Percentiles rank a stretch among this genome's conserved stretches.
phyloP scores from a whole-genome alignment of 2,113 vertebrate species.

The Megaceryle torquata region DNA sequence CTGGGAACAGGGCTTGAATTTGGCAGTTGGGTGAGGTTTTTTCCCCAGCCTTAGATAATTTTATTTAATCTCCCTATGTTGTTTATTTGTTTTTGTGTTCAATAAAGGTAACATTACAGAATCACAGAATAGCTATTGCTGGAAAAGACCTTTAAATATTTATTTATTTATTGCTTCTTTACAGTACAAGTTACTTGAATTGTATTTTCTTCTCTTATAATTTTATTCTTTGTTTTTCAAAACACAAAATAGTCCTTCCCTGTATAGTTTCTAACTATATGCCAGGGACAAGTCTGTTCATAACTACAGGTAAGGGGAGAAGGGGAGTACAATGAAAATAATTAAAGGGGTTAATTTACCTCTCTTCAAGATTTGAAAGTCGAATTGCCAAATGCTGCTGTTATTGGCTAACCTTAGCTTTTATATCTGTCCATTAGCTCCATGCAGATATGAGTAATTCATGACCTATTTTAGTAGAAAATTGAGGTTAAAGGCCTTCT shows the following conservation, averaged over 20 bases:
- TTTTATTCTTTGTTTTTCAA: background rate
- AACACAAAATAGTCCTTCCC: background rate
- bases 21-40: background rate
- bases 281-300: background rate
- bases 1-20: background rate
- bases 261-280: background rate
- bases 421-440: background rate
- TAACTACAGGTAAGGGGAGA: background rate
- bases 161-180: fast-evolving
- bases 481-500: constrained; percentile 3
- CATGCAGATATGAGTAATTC: background rate
- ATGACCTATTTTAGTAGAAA: background rate
- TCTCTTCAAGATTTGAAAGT: background rate
- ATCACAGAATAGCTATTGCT: too few species aligned
- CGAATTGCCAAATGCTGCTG: background rate
- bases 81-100: background rate
- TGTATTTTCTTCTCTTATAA: background rate
- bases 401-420: background rate
- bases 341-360: background rate
- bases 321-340: background rate
- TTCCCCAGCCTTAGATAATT: background rate
- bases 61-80: background rate
- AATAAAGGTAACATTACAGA: background rate
- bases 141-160: background rate
- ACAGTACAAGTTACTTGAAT: background rate